Evolutionary conservation across 2,888 invertebrate genomes (phyloP), one percentile per base, ranked within the genome.

Genomic region (Athalia cordata): DNA sequence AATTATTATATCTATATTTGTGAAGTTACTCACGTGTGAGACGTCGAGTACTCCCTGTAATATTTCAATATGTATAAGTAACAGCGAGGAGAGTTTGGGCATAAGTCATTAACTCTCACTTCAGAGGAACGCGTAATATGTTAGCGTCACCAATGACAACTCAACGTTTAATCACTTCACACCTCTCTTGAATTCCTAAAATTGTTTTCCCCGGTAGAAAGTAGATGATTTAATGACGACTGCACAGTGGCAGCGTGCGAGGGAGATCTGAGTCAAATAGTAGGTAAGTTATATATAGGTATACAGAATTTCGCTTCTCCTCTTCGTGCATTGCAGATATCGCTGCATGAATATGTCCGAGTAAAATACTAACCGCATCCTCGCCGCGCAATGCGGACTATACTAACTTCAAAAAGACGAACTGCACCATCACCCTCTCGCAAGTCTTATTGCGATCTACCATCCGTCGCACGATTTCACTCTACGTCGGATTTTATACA

Each of bases 141-240:
- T 85, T 85, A 85, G 81, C 83, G 85, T 85, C 85, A 87, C 84
- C 82, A 85, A 87, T 86, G 87, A 87, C 87, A 87, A 87, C 86
- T 84, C 81, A 81, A 84, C 85, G 84, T 85, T 87, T 87, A 87
- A 87, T 87, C 86, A 86, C 87, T 87, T 87, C 85, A 85, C 86
- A 84, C 87, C 86, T 85, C 82, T 80, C 82, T 83, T 79, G 82
- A 84, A 85, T 85, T 55, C 82, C 76, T 70, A 15, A 80, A 80
- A 79, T 67, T 77, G 66, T 66, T 67, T 67, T 9, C 52, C 66
- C 64, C 13, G 55, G 66, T 66, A 68, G 67, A 68, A 77, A 62
- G 77, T 68, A 68, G 61, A 70, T 77, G 68, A 75, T 75, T 75
- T 75, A 75, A 64, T 47, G 72, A 72, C 59, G 45, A 13, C 72